Percentiles rank a stretch among this genome's conserved stretches.
phyloP scores from a whole-genome alignment of 2,797 vertebrate genomes.

The Oryzias sinensis region DNA sequence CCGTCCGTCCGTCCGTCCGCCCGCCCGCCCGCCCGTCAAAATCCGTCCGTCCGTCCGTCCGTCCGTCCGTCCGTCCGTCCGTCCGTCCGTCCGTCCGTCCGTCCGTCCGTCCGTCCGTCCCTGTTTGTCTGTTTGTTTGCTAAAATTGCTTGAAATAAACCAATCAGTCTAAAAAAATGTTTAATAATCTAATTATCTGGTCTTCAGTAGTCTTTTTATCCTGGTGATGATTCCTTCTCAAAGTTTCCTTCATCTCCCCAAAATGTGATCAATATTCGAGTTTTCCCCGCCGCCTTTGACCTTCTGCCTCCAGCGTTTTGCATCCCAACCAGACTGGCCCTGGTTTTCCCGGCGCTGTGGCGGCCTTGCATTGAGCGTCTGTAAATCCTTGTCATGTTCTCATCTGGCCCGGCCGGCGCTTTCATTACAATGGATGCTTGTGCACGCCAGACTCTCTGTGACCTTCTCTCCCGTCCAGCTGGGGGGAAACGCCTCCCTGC shows the following conservation, averaged over 20 bases:
- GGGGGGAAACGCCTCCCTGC: conserved; percentile 51
- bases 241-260: conserved; percentile 22
- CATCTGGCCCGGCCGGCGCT: conserved; percentile 31
- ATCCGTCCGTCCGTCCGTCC: too few species aligned
- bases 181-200: too few species aligned
- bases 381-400: conserved; percentile 54
- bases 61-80: too few species aligned
- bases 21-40: too few species aligned
- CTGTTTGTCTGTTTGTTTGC: too few species aligned
- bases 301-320: conserved; percentile 35
- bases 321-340: conserved; percentile 37
- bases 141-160: too few species aligned
- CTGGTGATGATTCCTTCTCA: conserved; percentile 27
- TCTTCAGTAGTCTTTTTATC: not conserved
- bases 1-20: too few species aligned
- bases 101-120: too few species aligned
- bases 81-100: too few species aligned
- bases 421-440: conserved; percentile 67
- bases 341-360: conserved; percentile 32
- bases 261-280: conserved; percentile 29
- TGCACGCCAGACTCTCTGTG: conserved; percentile 52
- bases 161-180: too few species aligned
- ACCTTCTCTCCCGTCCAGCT: conserved; percentile 67
- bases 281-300: conserved; percentile 27
- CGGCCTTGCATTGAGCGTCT: conserved; percentile 33